Conservation (phyloP, 2,797 vertebrate species). For the Champsocephalus gunnari region DNA sequence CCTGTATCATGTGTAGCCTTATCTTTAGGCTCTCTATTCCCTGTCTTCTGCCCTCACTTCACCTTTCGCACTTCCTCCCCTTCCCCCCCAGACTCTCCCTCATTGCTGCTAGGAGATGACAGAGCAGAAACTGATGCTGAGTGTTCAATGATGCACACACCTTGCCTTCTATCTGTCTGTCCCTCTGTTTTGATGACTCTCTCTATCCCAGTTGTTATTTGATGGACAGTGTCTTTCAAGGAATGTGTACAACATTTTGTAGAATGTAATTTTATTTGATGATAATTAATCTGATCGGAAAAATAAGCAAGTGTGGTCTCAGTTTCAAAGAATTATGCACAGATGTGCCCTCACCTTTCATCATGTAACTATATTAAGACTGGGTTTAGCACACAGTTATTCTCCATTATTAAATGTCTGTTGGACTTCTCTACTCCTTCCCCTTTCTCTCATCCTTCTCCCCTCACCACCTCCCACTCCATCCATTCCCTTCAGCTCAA, state of each 20-base stretch:
- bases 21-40: background rate
- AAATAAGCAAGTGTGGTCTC: background rate
- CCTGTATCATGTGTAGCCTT: background rate
- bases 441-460: conserved; percentile 3
- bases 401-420: conserved; percentile 2
- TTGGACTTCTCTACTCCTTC: background rate
- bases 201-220: background rate
- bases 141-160: conserved; percentile 59
- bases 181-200: conserved; percentile 5
- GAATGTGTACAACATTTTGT: conserved; percentile 6
- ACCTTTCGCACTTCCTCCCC: conserved; percentile 15
- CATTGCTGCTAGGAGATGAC: conserved; percentile 53
- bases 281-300: conserved; percentile 2
- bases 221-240: background rate
- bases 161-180: conserved; percentile 22
- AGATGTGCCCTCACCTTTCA: background rate
- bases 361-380: conserved; percentile 6
- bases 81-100: conserved; percentile 10
- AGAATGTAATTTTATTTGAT: background rate
- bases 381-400: conserved; percentile 17
- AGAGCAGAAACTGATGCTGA: conserved; percentile 61
- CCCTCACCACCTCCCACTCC: conserved; percentile 8
- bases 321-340: conserved; percentile 4
- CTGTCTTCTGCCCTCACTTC: conserved; percentile 6
- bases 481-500: conserved; percentile 17